Conservation (phyloP, 2,888 invertebrate genomes). For the Andrena fulva region DNA sequence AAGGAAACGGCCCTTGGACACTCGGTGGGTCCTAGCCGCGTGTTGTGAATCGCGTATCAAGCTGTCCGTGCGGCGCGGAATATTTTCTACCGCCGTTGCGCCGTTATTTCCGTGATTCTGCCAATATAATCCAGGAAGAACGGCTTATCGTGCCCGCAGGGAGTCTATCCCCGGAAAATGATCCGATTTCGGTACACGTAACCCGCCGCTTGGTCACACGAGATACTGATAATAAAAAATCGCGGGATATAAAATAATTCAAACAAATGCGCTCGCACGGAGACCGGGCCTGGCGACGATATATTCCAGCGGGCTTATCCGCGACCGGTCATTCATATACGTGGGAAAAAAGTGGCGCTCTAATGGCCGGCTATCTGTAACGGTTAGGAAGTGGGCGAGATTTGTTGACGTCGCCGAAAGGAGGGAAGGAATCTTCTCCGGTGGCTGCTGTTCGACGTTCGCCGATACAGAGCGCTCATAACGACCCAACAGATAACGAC, state of each 20-base stretch:
- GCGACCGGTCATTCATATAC: conserved; percentile 83
- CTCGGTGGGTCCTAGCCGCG: too few relatives aligned
- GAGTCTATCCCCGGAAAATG: conserved; percentile 21
- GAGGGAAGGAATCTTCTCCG: conserved; percentile 35
- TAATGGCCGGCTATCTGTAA: conserved; percentile 81
- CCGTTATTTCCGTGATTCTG: background rate
- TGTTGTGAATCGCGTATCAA: background rate
- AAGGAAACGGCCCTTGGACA: background rate
- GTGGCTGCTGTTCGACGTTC: conserved; percentile 20
- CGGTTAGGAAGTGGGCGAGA: conserved; percentile 80
- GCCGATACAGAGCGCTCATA: conserved; percentile 28
- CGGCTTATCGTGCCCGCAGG: conserved; percentile 13
- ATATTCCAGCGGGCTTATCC: conserved; percentile 82
- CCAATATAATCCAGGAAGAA: conserved; percentile 25
- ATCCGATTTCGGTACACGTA: conserved; percentile 47
- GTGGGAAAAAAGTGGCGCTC: conserved; percentile 78
- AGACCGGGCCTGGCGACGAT: conserved; percentile 74
- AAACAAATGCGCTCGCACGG: conserved; percentile 81
- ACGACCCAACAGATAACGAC: conserved; percentile 18
- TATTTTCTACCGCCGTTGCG: background rate
- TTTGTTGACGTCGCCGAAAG: conserved; percentile 74
- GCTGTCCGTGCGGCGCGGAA: background rate
- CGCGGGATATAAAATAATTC: conserved; percentile 84
- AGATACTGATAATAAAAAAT: conserved; percentile 84
- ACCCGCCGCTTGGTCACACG: conserved; percentile 54